These are phyloP conservation scores for Labeo rohita DNA, from an alignment of 2,113 vertebrate species.

Conservation along the genomic window DNA sequence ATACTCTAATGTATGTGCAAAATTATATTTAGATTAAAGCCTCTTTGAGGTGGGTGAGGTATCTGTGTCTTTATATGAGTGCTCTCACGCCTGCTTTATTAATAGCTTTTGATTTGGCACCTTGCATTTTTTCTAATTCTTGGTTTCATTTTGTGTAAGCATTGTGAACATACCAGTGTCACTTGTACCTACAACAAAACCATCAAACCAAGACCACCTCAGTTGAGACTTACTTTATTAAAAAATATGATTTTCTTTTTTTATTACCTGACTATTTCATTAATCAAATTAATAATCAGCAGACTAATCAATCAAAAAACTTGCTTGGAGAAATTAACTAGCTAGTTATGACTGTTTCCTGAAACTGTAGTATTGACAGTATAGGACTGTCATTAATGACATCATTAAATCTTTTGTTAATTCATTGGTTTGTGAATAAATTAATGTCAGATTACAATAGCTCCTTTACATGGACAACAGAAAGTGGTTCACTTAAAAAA, in stretches of 20 bases:
- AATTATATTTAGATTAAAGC: not conserved
- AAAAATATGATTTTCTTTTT: not conserved
- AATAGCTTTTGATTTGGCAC: not conserved
- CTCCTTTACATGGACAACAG: no score
- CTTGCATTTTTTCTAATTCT: not conserved
- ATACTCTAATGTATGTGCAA: not conserved
- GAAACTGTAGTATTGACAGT: no score
- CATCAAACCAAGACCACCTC: not conserved
- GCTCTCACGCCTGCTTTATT: not conserved
- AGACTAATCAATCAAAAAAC: not conserved
- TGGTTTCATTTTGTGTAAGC: not conserved
- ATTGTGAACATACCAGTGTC: not conserved
- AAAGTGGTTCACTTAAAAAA: no score
- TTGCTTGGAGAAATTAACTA: no score
- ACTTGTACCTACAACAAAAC: not conserved
- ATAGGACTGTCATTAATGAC: no score
- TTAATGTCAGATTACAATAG: no score
- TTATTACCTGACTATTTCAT: not conserved
- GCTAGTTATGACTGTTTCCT: no score
- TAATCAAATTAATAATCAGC: not conserved
- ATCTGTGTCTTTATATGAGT: not conserved
- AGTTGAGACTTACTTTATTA: not conserved
- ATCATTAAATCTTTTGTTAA: no score
- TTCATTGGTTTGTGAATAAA: no score
- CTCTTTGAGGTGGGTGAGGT: not conserved